Conservation (phyloP, 2,113 vertebrate genomes). For the Passer montanus region DNA sequence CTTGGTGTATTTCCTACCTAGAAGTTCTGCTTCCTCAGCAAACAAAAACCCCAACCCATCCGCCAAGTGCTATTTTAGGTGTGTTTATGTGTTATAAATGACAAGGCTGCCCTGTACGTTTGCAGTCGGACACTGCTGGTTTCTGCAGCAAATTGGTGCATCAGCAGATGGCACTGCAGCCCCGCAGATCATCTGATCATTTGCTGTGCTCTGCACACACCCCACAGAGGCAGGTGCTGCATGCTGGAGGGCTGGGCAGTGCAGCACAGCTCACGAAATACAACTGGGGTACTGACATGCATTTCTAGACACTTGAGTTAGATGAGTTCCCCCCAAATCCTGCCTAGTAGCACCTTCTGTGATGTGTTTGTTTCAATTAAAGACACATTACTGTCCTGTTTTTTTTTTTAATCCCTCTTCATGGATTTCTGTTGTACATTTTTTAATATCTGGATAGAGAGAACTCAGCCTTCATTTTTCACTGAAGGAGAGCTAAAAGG, state of each 20-base stretch:
- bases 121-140: neutral
- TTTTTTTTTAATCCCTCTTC: neutral
- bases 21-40: neutral
- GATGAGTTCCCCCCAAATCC: neutral
- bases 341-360: neutral
- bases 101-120: neutral
- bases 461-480: neutral
- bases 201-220: neutral
- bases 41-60: neutral
- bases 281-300: neutral
- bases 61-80: neutral
- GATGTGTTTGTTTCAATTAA: neutral
- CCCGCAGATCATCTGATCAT: neutral
- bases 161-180: slow-evolving; percentile 66
- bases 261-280: neutral
- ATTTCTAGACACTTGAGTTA: neutral
- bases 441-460: neutral
- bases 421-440: neutral
- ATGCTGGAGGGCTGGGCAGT: neutral
- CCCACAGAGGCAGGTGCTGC: neutral
- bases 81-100: neutral
- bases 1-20: neutral
- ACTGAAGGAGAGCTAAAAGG: neutral
- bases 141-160: neutral
- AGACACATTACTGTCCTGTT: neutral